Evolutionary conservation across 1,140 invertebrate species (phyloP), one percentile per base, ranked within the genome.

Genomic region (Pseudachorutes palmiensis): DNA sequence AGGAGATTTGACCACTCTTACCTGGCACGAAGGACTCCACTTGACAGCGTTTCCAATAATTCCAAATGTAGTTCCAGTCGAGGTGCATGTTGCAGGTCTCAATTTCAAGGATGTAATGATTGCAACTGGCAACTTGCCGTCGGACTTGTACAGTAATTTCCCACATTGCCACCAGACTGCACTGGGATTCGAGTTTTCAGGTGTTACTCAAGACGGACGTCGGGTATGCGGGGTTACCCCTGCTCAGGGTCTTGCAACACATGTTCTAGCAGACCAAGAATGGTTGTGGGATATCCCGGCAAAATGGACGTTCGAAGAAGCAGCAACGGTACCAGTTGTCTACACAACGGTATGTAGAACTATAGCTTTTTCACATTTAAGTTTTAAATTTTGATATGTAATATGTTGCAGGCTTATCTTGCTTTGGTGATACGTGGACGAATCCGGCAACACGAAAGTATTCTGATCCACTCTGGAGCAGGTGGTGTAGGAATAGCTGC

Each of bases 311-410:
- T 78, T 97, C 26, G 86, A 90, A 75, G 89, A 97, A 57, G 94
- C 92, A 1, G 89, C 90, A 0, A 92, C 92, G 0, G 83, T 97
- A 0, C 93, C 93, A 2, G 87, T 88, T 1, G 89, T 89, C 3
- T 96, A 94, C 75, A 83, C 83, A 57, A 94, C 91, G 0, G 90
- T 86, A 76, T 74, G 72, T 76, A 12, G 19, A 12, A 9, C 36
- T 12, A 45, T 78, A 30, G 31, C 1, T 58, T 36, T 29, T 22
- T 36, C 67, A 24, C 14, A 26, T n/a, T n/a, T 75, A 78, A 28
- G 16, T 59, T n/a, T n/a, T n/a, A n/a, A n/a, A n/a, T n/a, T n/a
- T n/a, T n/a, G n/a, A n/a, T n/a, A n/a, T n/a, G n/a, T n/a, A n/a
- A n/a, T n/a, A n/a, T n/a, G n/a, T n/a, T n/a, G 49, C 68, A 79